Percentiles rank a stretch among this genome's conserved stretches.
Conservation (phyloP, 1,140 invertebrate genomes). For the Chironomus tepperi region DNA sequence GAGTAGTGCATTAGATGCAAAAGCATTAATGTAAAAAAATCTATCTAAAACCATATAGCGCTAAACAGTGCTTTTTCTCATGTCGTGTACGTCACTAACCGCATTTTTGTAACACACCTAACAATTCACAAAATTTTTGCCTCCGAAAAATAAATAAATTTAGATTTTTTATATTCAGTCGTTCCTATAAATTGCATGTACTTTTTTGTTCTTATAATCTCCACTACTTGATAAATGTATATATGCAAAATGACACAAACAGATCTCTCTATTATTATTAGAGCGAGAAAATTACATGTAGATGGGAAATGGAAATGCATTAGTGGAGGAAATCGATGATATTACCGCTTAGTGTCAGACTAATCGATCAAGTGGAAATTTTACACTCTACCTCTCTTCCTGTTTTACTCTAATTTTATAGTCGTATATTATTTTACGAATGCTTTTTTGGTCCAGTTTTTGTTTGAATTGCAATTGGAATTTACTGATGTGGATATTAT, state of each 20-base stretch:
- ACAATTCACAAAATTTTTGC: neutral
- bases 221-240: too few species aligned
- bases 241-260: neutral
- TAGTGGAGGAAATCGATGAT: neutral
- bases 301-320: neutral
- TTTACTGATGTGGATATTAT: too few species aligned
- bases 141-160: neutral
- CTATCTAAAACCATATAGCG: too few species aligned
- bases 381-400: neutral
- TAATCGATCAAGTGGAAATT: conserved; percentile 19
- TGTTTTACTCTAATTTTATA: neutral
- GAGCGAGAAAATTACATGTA: neutral
- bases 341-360: neutral
- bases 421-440: neutral
- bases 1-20: too few species aligned
- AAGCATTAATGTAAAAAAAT: too few species aligned
- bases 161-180: too few species aligned
- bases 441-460: neutral
- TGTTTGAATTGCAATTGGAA: neutral
- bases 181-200: too few species aligned
- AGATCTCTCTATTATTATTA: neutral
- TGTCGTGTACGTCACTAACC: neutral
- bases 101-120: conserved; percentile 8
- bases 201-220: too few species aligned
- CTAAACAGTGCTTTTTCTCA: neutral